Percentiles rank a stretch among this genome's conserved stretches.
phyloP scores from a whole-genome alignment of 2,113 vertebrate genomes.

The Erythrocercus mccallii region DNA sequence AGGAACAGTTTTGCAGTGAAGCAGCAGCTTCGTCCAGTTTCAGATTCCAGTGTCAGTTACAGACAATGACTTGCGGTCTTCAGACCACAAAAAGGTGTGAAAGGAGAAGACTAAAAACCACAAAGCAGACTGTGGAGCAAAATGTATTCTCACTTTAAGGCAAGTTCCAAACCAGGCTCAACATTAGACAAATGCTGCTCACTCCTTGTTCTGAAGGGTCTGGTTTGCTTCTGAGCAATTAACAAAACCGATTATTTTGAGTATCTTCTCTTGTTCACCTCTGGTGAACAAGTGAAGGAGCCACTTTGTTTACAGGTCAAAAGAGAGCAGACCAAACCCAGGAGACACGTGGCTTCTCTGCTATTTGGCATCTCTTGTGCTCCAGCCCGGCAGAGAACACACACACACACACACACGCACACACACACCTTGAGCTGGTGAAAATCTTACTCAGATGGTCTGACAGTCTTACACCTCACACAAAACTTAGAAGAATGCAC shows the following conservation, averaged over 20 bases:
- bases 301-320: neutral
- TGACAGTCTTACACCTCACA: neutral
- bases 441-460: neutral
- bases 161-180: neutral
- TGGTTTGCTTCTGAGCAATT: neutral
- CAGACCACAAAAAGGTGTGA: neutral
- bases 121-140: neutral
- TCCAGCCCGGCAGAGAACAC: neutral
- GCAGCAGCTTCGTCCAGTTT: neutral
- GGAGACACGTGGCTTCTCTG: accelerated
- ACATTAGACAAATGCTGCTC: neutral
- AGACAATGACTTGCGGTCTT: neutral
- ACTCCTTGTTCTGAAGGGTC: neutral
- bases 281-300: neutral
- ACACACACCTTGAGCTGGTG: neutral
- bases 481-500: neutral
- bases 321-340: neutral
- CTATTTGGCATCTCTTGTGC: neutral
- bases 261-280: neutral
- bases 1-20: neutral
- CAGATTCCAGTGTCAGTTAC: no score
- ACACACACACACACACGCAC: no score
- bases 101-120: neutral
- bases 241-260: neutral
- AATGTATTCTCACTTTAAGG: neutral